Percentiles rank a stretch among this genome's conserved stretches.
phyloP scores from a whole-genome alignment of 2,888 invertebrate species.

The Aphidoletes aphidimyza region DNA sequence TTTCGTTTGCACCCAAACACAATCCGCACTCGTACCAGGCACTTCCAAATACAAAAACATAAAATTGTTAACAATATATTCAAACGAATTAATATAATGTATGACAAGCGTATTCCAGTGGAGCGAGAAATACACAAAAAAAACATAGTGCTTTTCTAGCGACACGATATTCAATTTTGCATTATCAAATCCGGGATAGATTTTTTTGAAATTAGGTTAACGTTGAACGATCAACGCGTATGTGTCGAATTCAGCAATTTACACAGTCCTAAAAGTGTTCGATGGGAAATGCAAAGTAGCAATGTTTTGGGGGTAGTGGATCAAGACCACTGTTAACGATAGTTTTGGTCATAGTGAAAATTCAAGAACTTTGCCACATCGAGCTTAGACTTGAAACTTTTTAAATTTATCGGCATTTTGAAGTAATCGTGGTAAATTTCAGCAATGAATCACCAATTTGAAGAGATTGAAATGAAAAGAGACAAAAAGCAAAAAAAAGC shows the following conservation, averaged over 20 bases:
- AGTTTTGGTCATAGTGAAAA: background rate
- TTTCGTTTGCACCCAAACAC: constrained; percentile 28
- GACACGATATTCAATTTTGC: background rate
- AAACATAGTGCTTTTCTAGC: too few relatives aligned
- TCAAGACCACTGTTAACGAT: background rate
- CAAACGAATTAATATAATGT: constrained; percentile 43
- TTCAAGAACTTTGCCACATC: too few relatives aligned
- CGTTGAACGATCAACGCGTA: background rate
- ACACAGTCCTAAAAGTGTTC: background rate
- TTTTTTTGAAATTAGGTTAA: constrained; percentile 13
- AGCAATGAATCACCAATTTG: background rate
- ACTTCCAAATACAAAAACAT: constrained; percentile 38
- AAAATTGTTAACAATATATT: constrained; percentile 42
- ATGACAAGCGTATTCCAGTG: background rate
- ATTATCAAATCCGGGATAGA: background rate
- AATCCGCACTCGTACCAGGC: constrained; percentile 26
- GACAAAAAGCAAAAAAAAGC: too few relatives aligned
- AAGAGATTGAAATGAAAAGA: constrained; percentile 24
- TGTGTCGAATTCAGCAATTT: background rate
- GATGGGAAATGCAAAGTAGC: background rate
- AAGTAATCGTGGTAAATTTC: background rate
- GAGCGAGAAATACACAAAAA: background rate
- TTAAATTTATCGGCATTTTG: too few relatives aligned
- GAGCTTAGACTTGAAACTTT: too few relatives aligned
- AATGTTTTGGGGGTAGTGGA: too few relatives aligned